Evolutionary conservation across 2,888 invertebrate species (phyloP), one percentile per base, ranked within the genome.

Genomic region (Harpalus rubripes): DNA sequence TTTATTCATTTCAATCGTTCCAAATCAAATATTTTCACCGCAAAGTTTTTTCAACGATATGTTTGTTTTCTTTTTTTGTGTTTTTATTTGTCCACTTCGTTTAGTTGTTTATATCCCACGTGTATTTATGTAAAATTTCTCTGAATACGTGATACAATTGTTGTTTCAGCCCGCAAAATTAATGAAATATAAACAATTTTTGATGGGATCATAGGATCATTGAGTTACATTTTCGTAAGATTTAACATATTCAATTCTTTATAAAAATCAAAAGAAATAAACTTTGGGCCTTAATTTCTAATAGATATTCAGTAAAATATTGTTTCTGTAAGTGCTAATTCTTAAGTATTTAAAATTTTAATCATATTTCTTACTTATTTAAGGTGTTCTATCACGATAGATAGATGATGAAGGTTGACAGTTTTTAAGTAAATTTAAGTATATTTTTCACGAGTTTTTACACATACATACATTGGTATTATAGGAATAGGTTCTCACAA

Each of bases 101-200:
- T 80, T 80, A 80, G 63, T 63, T 80, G 79, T 79, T 79, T 58
- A 59, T 79, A 79, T 79, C 79, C 58, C 79, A 26, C 22, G 63
- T 63, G 39, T 80, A 52, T 80, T 80, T 80, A 80, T 63, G 63
- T 10, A 39, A 63, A 41, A 41, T 80, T 80, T 58, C 41, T 80
- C 80, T 63, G 80, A 61, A 80, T 79, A 68, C 26, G 26, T 74
- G 41, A 18, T 44, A 74, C 72, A 74, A 7, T 74, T 74, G 72
- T 74, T 74, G 52, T 74, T 74, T 74, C 72, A 74, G 18, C 44
- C 10, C 44, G 72, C 5, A 18, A 18, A 74, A 74, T 74, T 74
- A 52, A 74, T 74, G 41, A 44, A 74, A 52, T 74, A 74, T 74
- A 74, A 74, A 74, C 72, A 74, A 72, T 52, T 74, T 74, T 74